phyloP scores from a whole-genome alignment of 2,113 vertebrate species.

The Murina feae region DNA sequence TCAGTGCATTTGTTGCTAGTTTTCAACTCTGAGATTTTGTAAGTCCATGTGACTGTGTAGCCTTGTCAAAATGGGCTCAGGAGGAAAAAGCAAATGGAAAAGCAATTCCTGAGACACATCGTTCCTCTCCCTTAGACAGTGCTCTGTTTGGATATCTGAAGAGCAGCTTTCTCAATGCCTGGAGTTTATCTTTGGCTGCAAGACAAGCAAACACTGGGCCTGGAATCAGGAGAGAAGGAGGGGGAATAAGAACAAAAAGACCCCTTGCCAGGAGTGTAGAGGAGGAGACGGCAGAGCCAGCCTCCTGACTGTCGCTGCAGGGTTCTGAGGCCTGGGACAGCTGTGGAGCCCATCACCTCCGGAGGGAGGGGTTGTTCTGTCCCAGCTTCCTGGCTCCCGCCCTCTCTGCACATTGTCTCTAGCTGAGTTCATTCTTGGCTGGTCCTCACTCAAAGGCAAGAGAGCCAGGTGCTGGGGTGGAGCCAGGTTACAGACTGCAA shows the following conservation, averaged over 20 bases:
- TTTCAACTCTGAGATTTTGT: not conserved
- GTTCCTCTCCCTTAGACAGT: slow-evolving; percentile 34
- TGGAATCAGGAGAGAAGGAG: slow-evolving; percentile 44
- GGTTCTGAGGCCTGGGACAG: slow-evolving; percentile 36
- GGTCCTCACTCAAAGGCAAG: not conserved
- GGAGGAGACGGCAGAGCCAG: slow-evolving; percentile 36
- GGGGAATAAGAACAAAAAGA: slow-evolving; percentile 65
- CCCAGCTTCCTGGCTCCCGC: not conserved
- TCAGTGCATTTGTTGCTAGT: not conserved
- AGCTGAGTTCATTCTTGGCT: slow-evolving; percentile 14
- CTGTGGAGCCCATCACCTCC: not conserved
- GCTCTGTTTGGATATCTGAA: not conserved
- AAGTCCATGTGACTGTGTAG: not conserved
- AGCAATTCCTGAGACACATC: slow-evolving; percentile 5
- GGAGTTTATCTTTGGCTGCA: slow-evolving; percentile 73
- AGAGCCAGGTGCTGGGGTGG: not conserved
- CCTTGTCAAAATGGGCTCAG: slow-evolving; percentile 1
- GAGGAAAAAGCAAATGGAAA: not conserved
- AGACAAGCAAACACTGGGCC: slow-evolving; percentile 63
- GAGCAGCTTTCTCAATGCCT: slow-evolving; percentile 4
- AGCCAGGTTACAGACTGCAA: slow-evolving; percentile 42
- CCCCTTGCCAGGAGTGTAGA: slow-evolving; percentile 42
- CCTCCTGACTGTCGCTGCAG: not conserved
- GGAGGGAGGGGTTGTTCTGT: not conserved
- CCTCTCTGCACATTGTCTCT: slow-evolving; percentile 8